Base-by-base conservation (phyloP, 2,888 invertebrate species). In the Eupithecia insigniata region DNA sequence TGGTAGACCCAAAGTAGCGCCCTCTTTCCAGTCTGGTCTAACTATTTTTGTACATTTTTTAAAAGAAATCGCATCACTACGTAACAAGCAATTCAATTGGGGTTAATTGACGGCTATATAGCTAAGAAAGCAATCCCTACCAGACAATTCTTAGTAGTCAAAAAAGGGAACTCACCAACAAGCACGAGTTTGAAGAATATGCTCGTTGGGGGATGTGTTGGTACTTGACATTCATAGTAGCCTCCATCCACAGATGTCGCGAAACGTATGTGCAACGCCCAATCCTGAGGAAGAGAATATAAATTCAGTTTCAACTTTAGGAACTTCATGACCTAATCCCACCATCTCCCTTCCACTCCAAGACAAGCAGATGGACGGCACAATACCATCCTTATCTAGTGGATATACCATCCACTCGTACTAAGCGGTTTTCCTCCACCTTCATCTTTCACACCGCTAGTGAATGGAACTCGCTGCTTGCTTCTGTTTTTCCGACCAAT, bases 191-290 rank as follows among this genome's bases (percentile, higher is more conserved):
- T 95, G 81, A 96, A 95, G 88, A 95, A 96, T 83, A 96, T 95
- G 83, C 96, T 96, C 14, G 95, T 95, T 62, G 96, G 96, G 10
- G 96, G 96, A 85, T 96, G 95, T 14, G 95, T 96, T 8, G 96
- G 96, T 68, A 96, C 95, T 89, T 96, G 96, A 84, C 96, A 96
- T 87, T 96, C 96, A 82, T 96, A 96, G 80, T 95, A 92, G 0
- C 96, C 96, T 14, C 93, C 96, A 81, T 96, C 96, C n/a, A 93
- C 94, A 64, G 94, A 93, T 77, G 95, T 95, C 0, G 95, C 95
- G 82, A 95, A 96, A 75, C 95, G 90, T 80, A 96, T 95, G 84
- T 96, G 96, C 36, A 96, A 88, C 70, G 95, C 95, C 96, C 96
- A 96, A 85, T 96, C 96, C 96, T 96, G 88, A 0, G 70, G 43